phyloP scores from a whole-genome alignment of 2,888 invertebrate species.

The Lasioglossum figueresi region DNA sequence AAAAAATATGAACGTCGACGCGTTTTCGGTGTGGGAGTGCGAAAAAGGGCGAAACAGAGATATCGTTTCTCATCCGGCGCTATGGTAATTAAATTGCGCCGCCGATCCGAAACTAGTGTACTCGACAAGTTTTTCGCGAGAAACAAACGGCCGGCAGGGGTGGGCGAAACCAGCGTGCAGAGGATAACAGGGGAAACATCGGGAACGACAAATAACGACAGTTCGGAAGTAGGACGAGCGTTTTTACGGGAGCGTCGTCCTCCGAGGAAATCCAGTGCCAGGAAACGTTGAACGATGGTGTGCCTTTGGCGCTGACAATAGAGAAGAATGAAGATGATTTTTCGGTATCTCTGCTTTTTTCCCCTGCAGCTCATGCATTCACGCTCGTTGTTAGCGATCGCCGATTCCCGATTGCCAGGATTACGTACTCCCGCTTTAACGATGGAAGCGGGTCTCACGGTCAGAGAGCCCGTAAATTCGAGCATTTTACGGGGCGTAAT shows the following conservation, averaged over 20 bases:
- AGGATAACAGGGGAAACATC: slow-evolving; percentile 13
- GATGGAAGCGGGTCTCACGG: neutral
- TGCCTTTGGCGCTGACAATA: slow-evolving; percentile 32
- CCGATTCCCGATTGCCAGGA: neutral
- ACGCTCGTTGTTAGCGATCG: neutral
- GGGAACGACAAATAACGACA: slow-evolving; percentile 39
- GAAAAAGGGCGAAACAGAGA: neutral
- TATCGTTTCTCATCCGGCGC: neutral
- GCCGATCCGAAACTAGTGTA: neutral
- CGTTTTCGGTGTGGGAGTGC: neutral
- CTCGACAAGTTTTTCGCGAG: slow-evolving; percentile 14
- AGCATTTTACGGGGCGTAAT: neutral
- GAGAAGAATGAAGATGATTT: slow-evolving; percentile 8
- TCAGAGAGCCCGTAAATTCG: neutral
- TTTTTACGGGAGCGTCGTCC: slow-evolving; percentile 57
- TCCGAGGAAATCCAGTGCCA: slow-evolving; percentile 23
- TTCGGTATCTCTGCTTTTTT: neutral
- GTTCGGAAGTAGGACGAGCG: slow-evolving; percentile 55
- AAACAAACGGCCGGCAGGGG: neutral
- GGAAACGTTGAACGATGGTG: slow-evolving; percentile 10
- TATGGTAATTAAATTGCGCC: slow-evolving; percentile 39
- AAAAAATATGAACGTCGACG: slow-evolving; percentile 27
- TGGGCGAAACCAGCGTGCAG: neutral
- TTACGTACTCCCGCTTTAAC: neutral
- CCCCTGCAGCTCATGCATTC: neutral